Base-by-base conservation (phyloP, 2,888 invertebrate genomes). In the Encarsia formosa region DNA sequence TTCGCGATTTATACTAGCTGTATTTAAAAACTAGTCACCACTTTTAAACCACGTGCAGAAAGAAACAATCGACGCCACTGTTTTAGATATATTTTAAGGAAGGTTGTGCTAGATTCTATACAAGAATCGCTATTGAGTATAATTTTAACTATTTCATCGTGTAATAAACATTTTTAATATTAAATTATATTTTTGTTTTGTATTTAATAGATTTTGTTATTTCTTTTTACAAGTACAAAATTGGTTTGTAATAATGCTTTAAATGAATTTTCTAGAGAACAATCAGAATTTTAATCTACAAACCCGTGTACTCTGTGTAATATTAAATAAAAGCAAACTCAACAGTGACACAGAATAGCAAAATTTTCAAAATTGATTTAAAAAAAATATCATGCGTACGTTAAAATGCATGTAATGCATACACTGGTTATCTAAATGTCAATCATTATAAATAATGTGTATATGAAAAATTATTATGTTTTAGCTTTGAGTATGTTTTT, bases 1-100 rank as follows among this genome's bases (percentile, higher is more conserved):
- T 68, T 63, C 65, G 50, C 52, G 51, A 29, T 26, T 49, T 52
- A 35, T 6, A 2, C 41, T 40, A 41, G 29, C 18, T 13, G 24
- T 35, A 32, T 39, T 35, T 35, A 43, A 55, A 46, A 49, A 35
- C 46, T 52, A 56, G 49, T 47, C 49, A 49, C 49, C 39, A 66
- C n/a, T 65, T 66, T 63, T 63, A 63, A 61, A 63, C 65, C 61
- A 66, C 65, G 64, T 68, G 65, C 68, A 63, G 58, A 58, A n/a
- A 63, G 64, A 54, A 49, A 43, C 49, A 49, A 47, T 44, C 8
- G 40, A 38, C 48, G 51, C 22, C 32, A 34, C 39, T 45, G 39
- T 24, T 48, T 20, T 54, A 57, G 47, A 38, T 45, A 42, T 24
- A 41, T 34, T 42, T n/a, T n/a, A n/a, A n/a, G 49, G 43, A 49